Evolutionary conservation across 1,140 invertebrate genomes (phyloP), one percentile per base, ranked within the genome.

Genomic region (Lasioglossum baleicum): DNA sequence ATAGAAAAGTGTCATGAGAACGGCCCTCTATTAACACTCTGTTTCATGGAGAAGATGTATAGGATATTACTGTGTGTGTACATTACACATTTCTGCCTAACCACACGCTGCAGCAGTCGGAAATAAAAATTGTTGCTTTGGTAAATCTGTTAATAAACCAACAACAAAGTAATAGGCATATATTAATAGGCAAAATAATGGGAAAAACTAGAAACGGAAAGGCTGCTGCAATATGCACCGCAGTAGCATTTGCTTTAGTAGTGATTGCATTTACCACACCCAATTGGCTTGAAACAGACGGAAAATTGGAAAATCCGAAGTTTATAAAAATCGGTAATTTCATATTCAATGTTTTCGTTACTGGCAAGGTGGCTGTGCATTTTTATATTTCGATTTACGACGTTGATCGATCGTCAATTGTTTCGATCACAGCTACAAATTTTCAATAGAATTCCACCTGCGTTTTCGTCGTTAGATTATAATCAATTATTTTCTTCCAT

Each of bases 241-340:
- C 92, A 42, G 83, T 96, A 63, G 96, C 96, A 31, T 96, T 96
- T 90, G 79, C 97, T 81, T 95, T 97, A 78, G 95, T 98, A 81
- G 91, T 98, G 7, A 95, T 98, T 75, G 96, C 98, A 4, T 99
- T 99, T 92, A 96, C 96, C 74, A 98, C 97, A 85, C 98, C 98
- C 40, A 97, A 97, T 90, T 99, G 98, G 98, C 92, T 99, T 35
- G 96, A 97, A 84, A 97, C 96, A 20, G 97, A 98, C 93, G 96
- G 96, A 5, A 95, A 96, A 92, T 92, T 97, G 26, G 93, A 94
- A 80, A 94, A 97, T 85, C 96, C 97, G 20, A 96, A 96, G 88
- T 98, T 98, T 93, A 92, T 96, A 69, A 96, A 96, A 93, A 95
- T 98, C 79, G 96, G 97, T 97, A 94, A 94, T 83, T 63, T 35